A percentile compares a stretch with the other conserved stretches of the same genome.
phyloP scores from a whole-genome alignment of 1,140 invertebrate genomes.

The Drosophila bocki region DNA sequence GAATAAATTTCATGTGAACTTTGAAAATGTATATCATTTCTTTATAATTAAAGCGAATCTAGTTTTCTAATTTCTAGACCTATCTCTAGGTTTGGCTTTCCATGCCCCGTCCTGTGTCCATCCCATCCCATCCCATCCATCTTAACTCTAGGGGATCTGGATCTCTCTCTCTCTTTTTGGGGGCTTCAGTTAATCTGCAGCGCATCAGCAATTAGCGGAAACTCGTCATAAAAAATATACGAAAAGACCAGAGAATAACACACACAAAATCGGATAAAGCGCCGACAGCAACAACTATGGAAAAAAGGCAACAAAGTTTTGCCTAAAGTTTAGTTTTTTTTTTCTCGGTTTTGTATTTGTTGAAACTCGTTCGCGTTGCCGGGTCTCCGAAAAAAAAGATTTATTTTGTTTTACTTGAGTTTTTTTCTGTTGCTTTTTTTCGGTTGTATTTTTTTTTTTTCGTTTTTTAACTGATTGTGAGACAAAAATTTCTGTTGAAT shows the following conservation, averaged over 20 bases:
- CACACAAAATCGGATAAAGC: conserved; percentile 79
- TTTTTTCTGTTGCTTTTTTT: conserved; percentile 29
- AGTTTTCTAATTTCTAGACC: conserved; percentile 18
- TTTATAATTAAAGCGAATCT: conserved; percentile 34
- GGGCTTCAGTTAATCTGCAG: conserved; percentile 76
- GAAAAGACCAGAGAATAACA: conserved; percentile 15
- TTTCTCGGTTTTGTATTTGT: conserved; percentile 47
- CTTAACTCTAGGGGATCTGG: conserved; percentile 14
- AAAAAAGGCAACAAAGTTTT: conserved; percentile 50
- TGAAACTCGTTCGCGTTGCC: conserved; percentile 72
- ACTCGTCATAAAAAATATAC: conserved; percentile 77
- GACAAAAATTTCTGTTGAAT: conserved; percentile 82
- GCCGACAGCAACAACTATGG: conserved; percentile 68
- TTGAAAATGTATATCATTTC: not conserved
- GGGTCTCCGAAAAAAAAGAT: conserved; percentile 73
- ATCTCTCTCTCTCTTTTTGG: not conserved
- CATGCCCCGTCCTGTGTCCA: conserved; percentile 23
- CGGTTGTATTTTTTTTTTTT: conserved; percentile 1
- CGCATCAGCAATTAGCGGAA: conserved; percentile 83
- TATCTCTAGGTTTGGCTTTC: not conserved
- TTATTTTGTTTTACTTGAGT: conserved; percentile 77
- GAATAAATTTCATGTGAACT: not conserved
- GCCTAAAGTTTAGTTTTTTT: conserved; percentile 63
- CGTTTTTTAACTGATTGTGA: conserved; percentile 68
- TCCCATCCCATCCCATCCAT: conserved; percentile 32